Base-by-base conservation (phyloP, 2,797 vertebrate species). In the Pteronotus mesoamericanus region DNA sequence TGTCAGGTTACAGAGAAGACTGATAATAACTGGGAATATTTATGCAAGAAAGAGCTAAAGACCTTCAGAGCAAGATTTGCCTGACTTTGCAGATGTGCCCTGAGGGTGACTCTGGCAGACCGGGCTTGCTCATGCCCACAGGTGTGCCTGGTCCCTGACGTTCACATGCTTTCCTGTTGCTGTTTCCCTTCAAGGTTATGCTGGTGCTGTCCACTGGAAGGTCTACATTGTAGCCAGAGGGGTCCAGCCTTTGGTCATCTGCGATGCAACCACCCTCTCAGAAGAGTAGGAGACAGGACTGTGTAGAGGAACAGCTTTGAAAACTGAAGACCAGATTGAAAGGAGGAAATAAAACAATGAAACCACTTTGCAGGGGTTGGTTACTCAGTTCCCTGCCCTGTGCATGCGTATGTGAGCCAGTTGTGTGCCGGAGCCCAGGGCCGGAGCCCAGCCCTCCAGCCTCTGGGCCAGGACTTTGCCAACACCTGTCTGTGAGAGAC, bases 201-300 rank as follows among this genome's bases (percentile, higher is more conserved):
- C 97, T 26, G 97, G 91, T 11, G 0, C 94, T 2, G 79, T 97
- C 71, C 89, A 98, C 96, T 99, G 98, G 98, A 98, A 91, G 14
- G 95, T 98, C 98, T 98, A 97, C 96, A 96, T 99, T 93, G 8
- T 87, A 94, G 97, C 98, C 97, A 97, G 95, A 97, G 98, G 98
- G 72, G 82, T 66, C 15, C 98, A 98, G 96, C 98, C 98, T 0
- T 89, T 80, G 0, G 96, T 99, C 51, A n/a, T 98, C 94, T 99
- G 98, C n/a, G 98, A 98, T 11, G 98, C 98, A 98, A 97, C 98
- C 96, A 96, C 97, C 55, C 90, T 94, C 80, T 98, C 97, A 96
- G 98, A 98, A 61, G 19, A 0, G 1, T 88, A 96, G 86, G 95
- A 95, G 78, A 44, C 59, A 59, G 74, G 68, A 84, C 93, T 88